These are phyloP conservation scores for Nannoperca obscura DNA, from an alignment of 2,797 vertebrate species.

Conservation along the genomic window DNA sequence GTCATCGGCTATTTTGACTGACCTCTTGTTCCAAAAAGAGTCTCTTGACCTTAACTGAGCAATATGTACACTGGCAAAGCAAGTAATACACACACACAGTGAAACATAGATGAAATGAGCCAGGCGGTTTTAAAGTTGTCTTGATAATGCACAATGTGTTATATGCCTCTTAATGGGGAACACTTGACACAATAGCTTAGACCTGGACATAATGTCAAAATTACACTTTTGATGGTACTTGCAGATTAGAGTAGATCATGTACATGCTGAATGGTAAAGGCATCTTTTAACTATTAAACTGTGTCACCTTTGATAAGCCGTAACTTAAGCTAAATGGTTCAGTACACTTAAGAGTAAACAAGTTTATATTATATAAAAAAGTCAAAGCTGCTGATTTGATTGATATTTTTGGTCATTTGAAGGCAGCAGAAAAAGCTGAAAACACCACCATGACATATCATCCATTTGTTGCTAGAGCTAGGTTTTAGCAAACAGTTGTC, in stretches of 20 bases:
- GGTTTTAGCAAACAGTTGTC: neutral
- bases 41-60: constrained; percentile 15
- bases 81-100: neutral
- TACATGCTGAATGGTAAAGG: neutral
- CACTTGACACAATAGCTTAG: neutral
- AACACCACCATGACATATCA: neutral
- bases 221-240: neutral
- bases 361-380: neutral
- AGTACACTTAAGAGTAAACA: neutral
- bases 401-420: neutral
- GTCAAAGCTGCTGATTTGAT: neutral
- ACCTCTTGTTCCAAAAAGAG: constrained; percentile 22
- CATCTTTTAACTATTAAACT: neutral
- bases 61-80: neutral
- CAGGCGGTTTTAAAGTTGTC: constrained; percentile 12
- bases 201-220: neutral
- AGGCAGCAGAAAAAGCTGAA: neutral
- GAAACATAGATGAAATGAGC: constrained; percentile 7
- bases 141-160: constrained; percentile 13
- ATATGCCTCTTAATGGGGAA: constrained; percentile 13
- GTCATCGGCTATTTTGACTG: constrained; percentile 38
- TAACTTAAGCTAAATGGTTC: neutral
- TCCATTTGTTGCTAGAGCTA: neutral
- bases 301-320: neutral
- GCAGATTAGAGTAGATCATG: neutral